A percentile compares a stretch with the other conserved stretches of the same genome.
Conservation (phyloP, 2,113 vertebrate genomes). For the Pseudorectes ferrugineus region DNA sequence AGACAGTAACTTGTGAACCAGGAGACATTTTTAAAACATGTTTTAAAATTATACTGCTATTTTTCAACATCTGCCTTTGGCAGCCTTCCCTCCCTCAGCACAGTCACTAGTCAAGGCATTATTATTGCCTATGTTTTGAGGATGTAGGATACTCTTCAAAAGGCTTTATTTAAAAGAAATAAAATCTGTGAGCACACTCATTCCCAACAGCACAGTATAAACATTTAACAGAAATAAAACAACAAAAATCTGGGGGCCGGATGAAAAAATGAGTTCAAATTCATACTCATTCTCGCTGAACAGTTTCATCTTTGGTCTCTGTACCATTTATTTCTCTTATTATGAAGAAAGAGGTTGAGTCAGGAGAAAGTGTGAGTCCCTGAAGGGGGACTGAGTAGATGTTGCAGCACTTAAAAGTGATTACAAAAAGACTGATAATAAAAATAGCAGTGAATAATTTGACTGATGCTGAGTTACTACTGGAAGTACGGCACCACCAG, state of each 20-base stretch:
- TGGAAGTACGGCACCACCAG: not conserved
- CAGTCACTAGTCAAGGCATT: slow-evolving; percentile 3
- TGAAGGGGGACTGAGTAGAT: not conserved
- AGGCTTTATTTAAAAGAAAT: slow-evolving; percentile 37
- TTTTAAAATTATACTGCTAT: not conserved
- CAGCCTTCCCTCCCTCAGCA: not conserved
- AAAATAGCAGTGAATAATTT: not conserved
- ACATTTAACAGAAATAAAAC: slow-evolving; percentile 14
- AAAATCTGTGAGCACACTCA: slow-evolving; percentile 13
- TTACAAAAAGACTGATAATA: not conserved
- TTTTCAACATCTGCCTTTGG: slow-evolving; percentile 28
- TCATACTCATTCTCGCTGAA: not conserved
- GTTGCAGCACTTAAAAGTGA: not conserved
- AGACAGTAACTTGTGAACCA: not conserved
- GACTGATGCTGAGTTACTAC: not conserved
- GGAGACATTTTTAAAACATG: slow-evolving; percentile 14
- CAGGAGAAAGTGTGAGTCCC: not conserved
- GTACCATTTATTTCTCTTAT: not conserved
- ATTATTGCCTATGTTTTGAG: not conserved
- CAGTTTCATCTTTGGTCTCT: not conserved
- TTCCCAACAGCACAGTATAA: not conserved
- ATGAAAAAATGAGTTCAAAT: not conserved
- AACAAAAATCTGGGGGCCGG: not conserved
- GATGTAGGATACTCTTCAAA: not conserved
- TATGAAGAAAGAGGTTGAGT: not conserved